These are phyloP conservation scores for Panthera uncia DNA, from an alignment of 2,113 vertebrate species.

Conservation along the genomic window DNA sequence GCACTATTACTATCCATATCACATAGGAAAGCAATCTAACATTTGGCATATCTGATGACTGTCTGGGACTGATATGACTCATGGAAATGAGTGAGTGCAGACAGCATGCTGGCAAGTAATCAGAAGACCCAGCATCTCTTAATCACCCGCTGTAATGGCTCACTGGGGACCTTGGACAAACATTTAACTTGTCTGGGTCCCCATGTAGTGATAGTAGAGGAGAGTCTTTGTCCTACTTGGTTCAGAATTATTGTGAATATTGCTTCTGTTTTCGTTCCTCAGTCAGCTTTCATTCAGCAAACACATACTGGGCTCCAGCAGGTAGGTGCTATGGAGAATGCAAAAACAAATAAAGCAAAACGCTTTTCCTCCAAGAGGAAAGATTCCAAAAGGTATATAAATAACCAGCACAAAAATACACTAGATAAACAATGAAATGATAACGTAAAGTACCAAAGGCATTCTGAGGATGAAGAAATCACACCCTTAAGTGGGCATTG, in stretches of 20 bases:
- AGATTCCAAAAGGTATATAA: not conserved
- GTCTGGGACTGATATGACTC: not conserved
- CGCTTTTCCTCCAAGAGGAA: not conserved
- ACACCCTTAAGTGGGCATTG: not conserved
- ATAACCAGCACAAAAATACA: not conserved
- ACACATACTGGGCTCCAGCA: not conserved
- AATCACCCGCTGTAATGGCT: not conserved
- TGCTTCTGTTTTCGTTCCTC: not conserved
- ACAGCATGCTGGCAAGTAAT: not conserved
- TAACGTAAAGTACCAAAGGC: not conserved
- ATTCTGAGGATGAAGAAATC: not conserved
- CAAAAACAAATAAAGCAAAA: not conserved
- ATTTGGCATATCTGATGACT: not conserved
- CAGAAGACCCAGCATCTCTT: not conserved
- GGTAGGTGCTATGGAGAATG: not conserved
- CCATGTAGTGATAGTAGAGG: not conserved
- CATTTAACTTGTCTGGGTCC: not conserved
- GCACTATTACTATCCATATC: not conserved
- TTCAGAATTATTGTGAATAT: not conserved
- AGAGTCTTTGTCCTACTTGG: not conserved
- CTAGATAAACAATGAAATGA: not conserved
- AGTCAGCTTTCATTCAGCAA: not conserved
- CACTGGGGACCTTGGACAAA: not conserved
- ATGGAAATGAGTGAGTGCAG: not conserved
- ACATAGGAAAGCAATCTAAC: not conserved